A percentile compares a stretch with the other conserved stretches of the same genome.
Conservation (phyloP, 2,113 vertebrate species). For the Corythaixoides concolor region DNA sequence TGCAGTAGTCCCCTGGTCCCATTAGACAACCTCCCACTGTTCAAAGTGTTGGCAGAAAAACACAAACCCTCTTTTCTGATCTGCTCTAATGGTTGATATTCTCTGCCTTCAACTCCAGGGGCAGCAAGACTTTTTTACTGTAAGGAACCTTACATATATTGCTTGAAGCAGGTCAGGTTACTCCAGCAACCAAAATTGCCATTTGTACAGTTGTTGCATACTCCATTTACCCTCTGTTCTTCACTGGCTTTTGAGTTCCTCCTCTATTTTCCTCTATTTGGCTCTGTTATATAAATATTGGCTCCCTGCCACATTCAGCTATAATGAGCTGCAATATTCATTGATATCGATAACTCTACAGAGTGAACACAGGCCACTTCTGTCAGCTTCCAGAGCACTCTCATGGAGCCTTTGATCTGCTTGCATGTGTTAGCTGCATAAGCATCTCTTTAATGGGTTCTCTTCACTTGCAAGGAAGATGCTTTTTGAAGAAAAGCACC, state of each 20-base stretch:
- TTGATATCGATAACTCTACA: background rate
- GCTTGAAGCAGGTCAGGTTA: background rate
- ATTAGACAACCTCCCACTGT: background rate
- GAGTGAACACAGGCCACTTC: background rate
- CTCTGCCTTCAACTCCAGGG: background rate
- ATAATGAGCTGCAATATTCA: background rate
- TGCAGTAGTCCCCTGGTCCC: background rate
- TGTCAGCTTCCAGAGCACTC: background rate
- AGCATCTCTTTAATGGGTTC: background rate
- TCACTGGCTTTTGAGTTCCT: background rate
- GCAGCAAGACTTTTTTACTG: background rate
- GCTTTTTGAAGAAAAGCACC: background rate
- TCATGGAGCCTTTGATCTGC: background rate
- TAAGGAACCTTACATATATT: background rate
- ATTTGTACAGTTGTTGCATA: background rate
- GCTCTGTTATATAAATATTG: background rate
- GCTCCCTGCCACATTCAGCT: background rate
- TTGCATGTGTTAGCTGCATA: background rate
- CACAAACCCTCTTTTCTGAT: background rate
- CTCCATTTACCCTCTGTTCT: background rate
- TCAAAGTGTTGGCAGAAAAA: background rate
- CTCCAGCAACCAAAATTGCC: background rate
- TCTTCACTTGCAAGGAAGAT: background rate
- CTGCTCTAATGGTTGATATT: background rate
- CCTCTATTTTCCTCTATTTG: background rate